Evolutionary conservation across 2,888 invertebrate genomes (phyloP).

Genomic region (Dicyrtomina minuta): DNA sequence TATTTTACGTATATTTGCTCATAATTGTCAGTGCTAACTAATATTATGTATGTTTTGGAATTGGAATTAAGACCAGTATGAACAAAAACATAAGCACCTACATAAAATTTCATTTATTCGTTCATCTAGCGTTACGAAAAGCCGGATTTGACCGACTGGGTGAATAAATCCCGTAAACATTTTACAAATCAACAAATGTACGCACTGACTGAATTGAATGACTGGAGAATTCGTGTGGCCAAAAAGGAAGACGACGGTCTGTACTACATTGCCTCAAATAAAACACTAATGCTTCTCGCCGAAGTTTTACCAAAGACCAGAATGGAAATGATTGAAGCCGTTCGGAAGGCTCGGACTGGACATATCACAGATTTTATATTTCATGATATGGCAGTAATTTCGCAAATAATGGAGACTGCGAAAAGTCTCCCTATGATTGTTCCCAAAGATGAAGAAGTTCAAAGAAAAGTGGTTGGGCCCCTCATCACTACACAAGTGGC

Average conservation of each 20-base stretch:
- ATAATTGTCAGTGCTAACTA: too few species aligned
- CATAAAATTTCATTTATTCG: background rate
- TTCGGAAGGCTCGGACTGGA: background rate
- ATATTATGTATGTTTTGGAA: too few species aligned
- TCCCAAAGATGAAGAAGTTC: background rate
- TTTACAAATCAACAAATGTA: constrained; percentile 82
- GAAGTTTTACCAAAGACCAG: constrained; percentile 4
- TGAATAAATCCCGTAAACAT: background rate
- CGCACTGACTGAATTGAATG: constrained; percentile 77
- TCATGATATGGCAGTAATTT: constrained; percentile 2
- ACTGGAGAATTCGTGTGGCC: constrained; percentile 84
- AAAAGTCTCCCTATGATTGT: constrained; percentile 9
- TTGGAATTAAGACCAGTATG: too few species aligned
- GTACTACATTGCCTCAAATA: constrained; percentile 17
- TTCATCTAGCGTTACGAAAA: constrained; percentile 21
- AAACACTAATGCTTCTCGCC: constrained; percentile 5
- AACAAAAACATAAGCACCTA: too few species aligned
- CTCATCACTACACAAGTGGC: background rate
- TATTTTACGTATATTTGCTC: background rate
- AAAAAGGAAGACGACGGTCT: constrained; percentile 86
- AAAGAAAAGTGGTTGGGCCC: constrained; percentile 3
- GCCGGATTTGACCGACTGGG: constrained; percentile 18
- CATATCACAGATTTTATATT: constrained; percentile 9
- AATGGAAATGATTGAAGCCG: background rate
- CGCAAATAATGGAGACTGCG: constrained; percentile 6